phyloP scores from a whole-genome alignment of 2,888 invertebrate genomes.

The Elmis aenea region DNA sequence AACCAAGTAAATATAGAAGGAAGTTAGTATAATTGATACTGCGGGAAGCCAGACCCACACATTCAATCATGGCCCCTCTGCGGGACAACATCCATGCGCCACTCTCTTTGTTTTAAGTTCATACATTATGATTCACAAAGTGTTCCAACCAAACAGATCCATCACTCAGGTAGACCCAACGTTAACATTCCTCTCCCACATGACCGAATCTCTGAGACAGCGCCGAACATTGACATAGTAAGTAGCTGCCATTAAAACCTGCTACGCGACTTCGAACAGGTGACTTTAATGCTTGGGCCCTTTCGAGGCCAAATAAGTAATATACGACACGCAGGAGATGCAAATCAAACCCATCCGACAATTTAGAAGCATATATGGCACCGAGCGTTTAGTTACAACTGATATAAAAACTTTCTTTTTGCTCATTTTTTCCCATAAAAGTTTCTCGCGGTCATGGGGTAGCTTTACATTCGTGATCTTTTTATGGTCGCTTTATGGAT shows the following conservation, averaged over 20 bases:
- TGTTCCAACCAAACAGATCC: slow-evolving; percentile 34
- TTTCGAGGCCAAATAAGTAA: too few relatives aligned
- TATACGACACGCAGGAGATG: too few relatives aligned
- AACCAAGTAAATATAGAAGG: slow-evolving; percentile 15
- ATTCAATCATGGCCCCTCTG: slow-evolving; percentile 40
- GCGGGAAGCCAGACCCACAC: slow-evolving; percentile 38
- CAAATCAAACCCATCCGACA: too few relatives aligned
- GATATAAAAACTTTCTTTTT: too few relatives aligned
- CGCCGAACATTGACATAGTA: slow-evolving; percentile 21
- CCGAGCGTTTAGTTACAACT: too few relatives aligned
- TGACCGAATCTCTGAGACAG: slow-evolving; percentile 12
- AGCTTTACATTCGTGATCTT: too few relatives aligned
- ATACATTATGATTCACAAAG: slow-evolving; percentile 30
- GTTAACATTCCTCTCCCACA: slow-evolving; percentile 35
- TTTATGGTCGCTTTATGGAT: too few relatives aligned
- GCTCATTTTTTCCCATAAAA: too few relatives aligned
- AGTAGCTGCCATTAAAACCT: slow-evolving; percentile 13
- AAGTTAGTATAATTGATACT: slow-evolving; percentile 36
- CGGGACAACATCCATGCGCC: slow-evolving; percentile 34
- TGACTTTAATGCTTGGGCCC: neutral
- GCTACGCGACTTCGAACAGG: neutral
- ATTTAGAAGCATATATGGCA: too few relatives aligned
- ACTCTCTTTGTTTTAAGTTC: slow-evolving; percentile 34
- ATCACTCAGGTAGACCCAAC: slow-evolving; percentile 35
- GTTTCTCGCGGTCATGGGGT: too few relatives aligned